These are phyloP conservation scores for Actinemys pallida DNA, from an alignment of 2,113 vertebrate species.

Conservation along the genomic window DNA sequence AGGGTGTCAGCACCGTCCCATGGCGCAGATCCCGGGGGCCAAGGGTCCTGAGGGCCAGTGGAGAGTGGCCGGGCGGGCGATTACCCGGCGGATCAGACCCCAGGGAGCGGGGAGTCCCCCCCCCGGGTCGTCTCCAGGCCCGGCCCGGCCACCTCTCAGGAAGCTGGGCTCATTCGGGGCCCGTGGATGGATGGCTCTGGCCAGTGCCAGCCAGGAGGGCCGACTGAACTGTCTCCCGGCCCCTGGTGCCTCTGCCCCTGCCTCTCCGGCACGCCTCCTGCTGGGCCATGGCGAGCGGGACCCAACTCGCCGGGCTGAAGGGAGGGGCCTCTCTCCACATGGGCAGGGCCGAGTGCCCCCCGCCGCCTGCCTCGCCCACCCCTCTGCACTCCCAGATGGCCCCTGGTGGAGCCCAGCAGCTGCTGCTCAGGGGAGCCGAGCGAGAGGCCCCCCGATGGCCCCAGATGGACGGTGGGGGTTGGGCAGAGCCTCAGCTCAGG, in stretches of 20 bases:
- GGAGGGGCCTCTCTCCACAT: neutral
- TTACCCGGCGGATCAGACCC: too few species aligned
- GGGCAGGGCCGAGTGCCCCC: neutral
- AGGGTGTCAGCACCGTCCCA: neutral
- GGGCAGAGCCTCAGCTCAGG: neutral
- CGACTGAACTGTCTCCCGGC: too few species aligned
- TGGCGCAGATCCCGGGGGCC: too few species aligned
- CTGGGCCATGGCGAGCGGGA: neutral
- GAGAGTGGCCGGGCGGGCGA: too few species aligned
- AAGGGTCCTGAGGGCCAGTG: neutral
- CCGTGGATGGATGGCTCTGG: too few species aligned
- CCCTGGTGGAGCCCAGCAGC: constrained; percentile 20
- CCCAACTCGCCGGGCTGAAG: neutral
- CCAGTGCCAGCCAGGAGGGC: too few species aligned
- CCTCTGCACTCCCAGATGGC: constrained; percentile 14
- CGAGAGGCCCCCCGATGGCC: neutral
- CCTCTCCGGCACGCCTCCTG: neutral
- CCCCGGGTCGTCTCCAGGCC: neutral
- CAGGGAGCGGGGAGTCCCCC: too few species aligned
- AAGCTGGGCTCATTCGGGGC: too few species aligned
- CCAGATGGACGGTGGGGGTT: neutral
- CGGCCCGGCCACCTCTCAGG: too few species aligned
- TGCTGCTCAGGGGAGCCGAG: constrained; percentile 18
- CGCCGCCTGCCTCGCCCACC: neutral
- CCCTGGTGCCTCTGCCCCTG: too few species aligned